Conservation (phyloP, 1,140 invertebrate genomes). For the Eumeta japonica region DNA sequence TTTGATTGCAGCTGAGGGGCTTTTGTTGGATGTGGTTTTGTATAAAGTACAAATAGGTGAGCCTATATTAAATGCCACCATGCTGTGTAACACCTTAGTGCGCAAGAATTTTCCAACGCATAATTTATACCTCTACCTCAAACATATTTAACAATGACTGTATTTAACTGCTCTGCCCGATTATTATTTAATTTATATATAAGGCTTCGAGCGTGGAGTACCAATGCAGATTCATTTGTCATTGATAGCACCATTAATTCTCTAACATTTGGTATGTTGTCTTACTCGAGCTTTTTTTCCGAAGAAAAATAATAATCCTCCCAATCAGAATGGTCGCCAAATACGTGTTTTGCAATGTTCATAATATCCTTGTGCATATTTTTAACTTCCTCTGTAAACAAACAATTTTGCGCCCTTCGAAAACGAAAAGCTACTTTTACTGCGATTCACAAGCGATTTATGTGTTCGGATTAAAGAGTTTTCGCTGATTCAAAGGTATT, state of each 20-base stretch:
- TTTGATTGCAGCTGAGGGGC: no score
- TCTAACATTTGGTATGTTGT: background rate
- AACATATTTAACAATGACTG: background rate
- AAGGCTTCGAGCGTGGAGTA: constrained; percentile 2
- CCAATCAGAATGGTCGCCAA: no score
- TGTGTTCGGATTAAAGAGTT: no score
- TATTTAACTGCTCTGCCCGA: constrained; percentile 3
- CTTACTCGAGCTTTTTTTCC: background rate
- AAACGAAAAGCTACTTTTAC: no score
- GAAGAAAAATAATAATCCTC: background rate
- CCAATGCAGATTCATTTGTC: background rate
- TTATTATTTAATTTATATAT: no score
- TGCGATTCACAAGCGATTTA: no score
- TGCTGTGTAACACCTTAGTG: background rate
- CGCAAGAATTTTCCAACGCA: constrained; percentile 1
- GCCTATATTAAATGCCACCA: constrained; percentile 1
- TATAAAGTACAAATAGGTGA: no score
- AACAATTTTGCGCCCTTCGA: no score
- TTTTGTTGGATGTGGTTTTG: no score
- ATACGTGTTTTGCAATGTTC: no score
- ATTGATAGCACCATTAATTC: background rate
- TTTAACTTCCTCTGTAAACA: no score
- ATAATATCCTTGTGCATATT: background rate
- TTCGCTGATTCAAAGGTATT: no score
- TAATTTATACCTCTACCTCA: constrained; percentile 3